A percentile compares a stretch with the other conserved stretches of the same genome.
These are phyloP conservation scores for Trichogramma dendrolimi DNA, from an alignment of 2,888 invertebrate species.

Conservation along the genomic window DNA sequence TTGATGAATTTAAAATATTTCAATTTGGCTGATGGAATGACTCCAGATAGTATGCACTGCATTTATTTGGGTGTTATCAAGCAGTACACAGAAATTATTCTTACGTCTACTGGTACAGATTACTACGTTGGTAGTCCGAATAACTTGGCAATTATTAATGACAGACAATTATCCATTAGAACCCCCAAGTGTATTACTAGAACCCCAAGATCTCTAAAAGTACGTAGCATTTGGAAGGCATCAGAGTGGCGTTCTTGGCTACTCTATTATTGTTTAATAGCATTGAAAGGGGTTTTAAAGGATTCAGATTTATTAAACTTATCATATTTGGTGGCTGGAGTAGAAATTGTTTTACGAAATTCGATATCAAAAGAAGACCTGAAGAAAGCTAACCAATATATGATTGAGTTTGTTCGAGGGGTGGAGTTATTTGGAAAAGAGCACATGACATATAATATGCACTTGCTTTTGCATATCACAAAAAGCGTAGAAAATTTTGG, in stretches of 20 bases:
- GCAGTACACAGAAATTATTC: constrained; percentile 6
- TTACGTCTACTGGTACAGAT: background rate
- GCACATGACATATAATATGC: constrained; percentile 18
- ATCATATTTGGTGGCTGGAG: constrained; percentile 8
- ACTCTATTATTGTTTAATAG: constrained; percentile 12
- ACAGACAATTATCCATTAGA: constrained; percentile 17
- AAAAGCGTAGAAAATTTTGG: constrained; percentile 16
- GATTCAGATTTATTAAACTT: constrained; percentile 18
- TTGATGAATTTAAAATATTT: constrained; percentile 26
- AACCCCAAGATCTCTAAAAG: constrained; percentile 16
- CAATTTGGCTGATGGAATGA: constrained; percentile 26
- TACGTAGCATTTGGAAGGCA: constrained; percentile 25
- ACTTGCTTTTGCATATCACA: constrained; percentile 13
- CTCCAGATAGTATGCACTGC: constrained; percentile 30
- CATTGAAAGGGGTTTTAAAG: constrained; percentile 16
- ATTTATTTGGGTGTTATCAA: constrained; percentile 23
- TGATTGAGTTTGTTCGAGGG: constrained; percentile 4
- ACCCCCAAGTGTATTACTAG: constrained; percentile 21
- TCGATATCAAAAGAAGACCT: constrained; percentile 7
- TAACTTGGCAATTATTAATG: constrained; percentile 15
- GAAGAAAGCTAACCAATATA: constrained; percentile 1
- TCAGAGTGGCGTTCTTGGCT: constrained; percentile 28
- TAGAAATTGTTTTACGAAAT: constrained; percentile 16
- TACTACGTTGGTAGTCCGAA: constrained; percentile 19
- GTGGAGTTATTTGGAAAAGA: constrained; percentile 16